These are phyloP conservation scores for Quadroppia sp. DNA, from an alignment of 2,888 invertebrate genomes.

Conservation along the genomic window DNA sequence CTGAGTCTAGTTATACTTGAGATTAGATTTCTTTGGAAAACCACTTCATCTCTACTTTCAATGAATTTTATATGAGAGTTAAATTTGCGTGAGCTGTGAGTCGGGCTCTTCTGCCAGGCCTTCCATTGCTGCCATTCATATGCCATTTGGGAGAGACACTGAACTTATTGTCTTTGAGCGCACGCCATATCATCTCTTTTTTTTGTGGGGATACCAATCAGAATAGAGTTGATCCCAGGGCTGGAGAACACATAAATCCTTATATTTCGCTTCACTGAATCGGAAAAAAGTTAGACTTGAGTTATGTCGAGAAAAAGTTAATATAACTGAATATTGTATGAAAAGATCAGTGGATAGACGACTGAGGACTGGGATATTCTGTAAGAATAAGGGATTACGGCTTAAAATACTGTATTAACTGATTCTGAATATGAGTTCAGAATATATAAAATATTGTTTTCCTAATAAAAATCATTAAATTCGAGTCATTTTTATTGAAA, in stretches of 20 bases:
- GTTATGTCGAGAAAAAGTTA: slow-evolving; percentile 25
- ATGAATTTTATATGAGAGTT: slow-evolving; percentile 33
- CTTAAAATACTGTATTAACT: slow-evolving; percentile 17
- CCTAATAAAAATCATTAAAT: background rate
- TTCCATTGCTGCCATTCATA: slow-evolving; percentile 8
- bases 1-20: background rate
- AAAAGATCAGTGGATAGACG: slow-evolving; percentile 30
- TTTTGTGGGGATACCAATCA: slow-evolving; percentile 32
- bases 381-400: slow-evolving; percentile 28
- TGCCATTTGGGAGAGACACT: slow-evolving; percentile 36
- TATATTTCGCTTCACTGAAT: slow-evolving; percentile 37
- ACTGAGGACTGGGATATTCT: background rate
- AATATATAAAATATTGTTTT: no score
- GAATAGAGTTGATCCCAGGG: slow-evolving; percentile 34
- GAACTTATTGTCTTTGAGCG: slow-evolving; percentile 35
- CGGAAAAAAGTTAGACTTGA: slow-evolving; percentile 30
- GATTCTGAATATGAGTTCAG: background rate
- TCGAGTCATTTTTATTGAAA: background rate
- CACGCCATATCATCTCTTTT: slow-evolving; percentile 35
- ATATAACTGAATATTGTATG: slow-evolving; percentile 37
- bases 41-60: slow-evolving; percentile 33
- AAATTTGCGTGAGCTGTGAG: slow-evolving; percentile 31
- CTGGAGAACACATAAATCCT: slow-evolving; percentile 31
- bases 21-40: slow-evolving; percentile 28
- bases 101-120: background rate